phyloP scores from a whole-genome alignment of 2,113 vertebrate species.

The Acinonyx jubatus region DNA sequence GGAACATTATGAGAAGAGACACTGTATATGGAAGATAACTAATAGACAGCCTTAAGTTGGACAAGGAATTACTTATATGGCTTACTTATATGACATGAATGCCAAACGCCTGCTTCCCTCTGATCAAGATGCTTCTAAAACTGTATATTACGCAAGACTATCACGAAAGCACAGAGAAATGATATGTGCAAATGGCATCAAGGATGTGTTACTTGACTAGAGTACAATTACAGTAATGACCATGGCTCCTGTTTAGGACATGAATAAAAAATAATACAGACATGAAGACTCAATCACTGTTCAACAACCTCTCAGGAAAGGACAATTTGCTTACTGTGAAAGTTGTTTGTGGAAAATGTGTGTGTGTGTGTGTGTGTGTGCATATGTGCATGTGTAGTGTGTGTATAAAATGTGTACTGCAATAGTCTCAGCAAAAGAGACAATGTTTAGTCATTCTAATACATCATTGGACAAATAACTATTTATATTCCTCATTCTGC shows the following conservation, averaged over 20 bases:
- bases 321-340: neutral
- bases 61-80: neutral
- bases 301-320: neutral
- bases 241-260: neutral
- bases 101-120: neutral
- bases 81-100: neutral
- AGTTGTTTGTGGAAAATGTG: neutral
- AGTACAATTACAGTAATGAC: neutral
- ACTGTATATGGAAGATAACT: neutral
- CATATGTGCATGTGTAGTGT: neutral
- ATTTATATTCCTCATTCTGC: neutral
- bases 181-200: neutral
- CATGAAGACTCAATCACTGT: neutral
- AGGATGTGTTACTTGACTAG: neutral
- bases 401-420: neutral
- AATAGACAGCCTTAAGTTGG: neutral
- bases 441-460: neutral
- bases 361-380: neutral
- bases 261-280: neutral
- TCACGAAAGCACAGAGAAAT: neutral
- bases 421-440: neutral
- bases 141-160: neutral
- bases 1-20: neutral
- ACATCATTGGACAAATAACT: neutral
- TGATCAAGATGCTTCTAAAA: neutral